These are phyloP conservation scores for Pedionomus torquatus DNA, from an alignment of 2,113 vertebrate species.

Conservation along the genomic window DNA sequence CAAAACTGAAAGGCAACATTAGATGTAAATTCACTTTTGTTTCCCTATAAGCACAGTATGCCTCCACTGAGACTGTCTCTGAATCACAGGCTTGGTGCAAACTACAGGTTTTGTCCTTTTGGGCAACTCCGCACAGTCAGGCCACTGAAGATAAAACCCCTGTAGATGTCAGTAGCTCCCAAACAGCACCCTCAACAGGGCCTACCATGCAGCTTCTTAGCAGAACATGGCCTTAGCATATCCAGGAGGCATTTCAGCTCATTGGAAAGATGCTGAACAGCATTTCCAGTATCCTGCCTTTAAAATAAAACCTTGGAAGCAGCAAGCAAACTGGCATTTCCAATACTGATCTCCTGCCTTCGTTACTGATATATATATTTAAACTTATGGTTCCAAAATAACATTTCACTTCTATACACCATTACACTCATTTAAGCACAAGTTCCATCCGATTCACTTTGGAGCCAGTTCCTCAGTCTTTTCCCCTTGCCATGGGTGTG, in stretches of 20 bases:
- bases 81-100: not conserved
- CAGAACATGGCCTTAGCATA: not conserved
- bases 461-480: not conserved
- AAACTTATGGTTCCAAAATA: slow-evolving; percentile 7
- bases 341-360: not conserved
- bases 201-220: not conserved
- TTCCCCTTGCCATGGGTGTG: not conserved
- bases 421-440: not conserved
- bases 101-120: not conserved
- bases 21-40: not conserved
- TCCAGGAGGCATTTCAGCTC: slow-evolving; percentile 21
- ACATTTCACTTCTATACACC: slow-evolving; percentile 5
- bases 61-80: not conserved
- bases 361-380: not conserved
- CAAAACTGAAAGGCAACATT: not conserved
- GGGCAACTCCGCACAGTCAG: not conserved
- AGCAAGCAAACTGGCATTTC: slow-evolving; percentile 10
- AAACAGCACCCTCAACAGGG: not conserved
- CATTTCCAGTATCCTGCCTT: not conserved
- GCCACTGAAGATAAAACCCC: not conserved
- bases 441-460: not conserved
- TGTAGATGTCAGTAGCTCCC: not conserved
- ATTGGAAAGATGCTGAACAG: not conserved
- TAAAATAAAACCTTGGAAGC: slow-evolving; percentile 49
- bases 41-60: not conserved